Evolutionary conservation across 2,113 vertebrate species (phyloP).

Genomic region (Ranitomeya imitator): DNA sequence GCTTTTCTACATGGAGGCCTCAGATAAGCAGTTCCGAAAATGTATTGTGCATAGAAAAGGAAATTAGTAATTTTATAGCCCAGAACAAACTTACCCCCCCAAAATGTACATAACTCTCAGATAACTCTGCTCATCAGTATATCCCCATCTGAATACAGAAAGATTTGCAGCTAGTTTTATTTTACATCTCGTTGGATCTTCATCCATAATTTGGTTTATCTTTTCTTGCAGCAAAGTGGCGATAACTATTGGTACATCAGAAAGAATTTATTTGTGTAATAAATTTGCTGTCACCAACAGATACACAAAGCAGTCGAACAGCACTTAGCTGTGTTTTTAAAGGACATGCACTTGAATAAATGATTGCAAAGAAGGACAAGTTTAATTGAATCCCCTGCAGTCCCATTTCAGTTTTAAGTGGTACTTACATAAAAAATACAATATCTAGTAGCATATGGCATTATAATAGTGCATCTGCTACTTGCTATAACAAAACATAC

Average conservation of each 20-base stretch:
- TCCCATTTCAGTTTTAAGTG: conserved; percentile 47
- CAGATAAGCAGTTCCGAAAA: conserved; percentile 35
- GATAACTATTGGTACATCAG: conserved; percentile 46
- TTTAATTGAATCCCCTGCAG: conserved; percentile 53
- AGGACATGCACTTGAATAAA: conserved; percentile 53
- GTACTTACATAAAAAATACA: conserved; percentile 50
- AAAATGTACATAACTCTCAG: conserved; percentile 28
- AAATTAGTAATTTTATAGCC: conserved; percentile 39
- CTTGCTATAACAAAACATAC: conserved; percentile 14
- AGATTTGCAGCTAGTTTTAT: conserved; percentile 41
- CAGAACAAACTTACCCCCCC: conserved; percentile 21
- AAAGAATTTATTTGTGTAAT: conserved; percentile 51
- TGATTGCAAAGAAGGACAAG: conserved; percentile 49
- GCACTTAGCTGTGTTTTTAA: conserved; percentile 53
- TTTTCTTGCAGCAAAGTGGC: conserved; percentile 44
- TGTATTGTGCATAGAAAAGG: conserved; percentile 24
- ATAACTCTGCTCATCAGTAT: conserved; percentile 35
- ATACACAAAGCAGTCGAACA: conserved; percentile 48
- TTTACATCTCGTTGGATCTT: conserved; percentile 42
- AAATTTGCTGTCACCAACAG: conserved; percentile 44
- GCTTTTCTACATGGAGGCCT: not conserved
- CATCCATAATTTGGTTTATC: conserved; percentile 48
- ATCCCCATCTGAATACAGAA: conserved; percentile 17
- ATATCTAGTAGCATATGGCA: conserved; percentile 54
- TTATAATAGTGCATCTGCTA: conserved; percentile 49